These are phyloP conservation scores for Drosophila oshimai DNA, from an alignment of 1,140 invertebrate species.

Conservation along the genomic window DNA sequence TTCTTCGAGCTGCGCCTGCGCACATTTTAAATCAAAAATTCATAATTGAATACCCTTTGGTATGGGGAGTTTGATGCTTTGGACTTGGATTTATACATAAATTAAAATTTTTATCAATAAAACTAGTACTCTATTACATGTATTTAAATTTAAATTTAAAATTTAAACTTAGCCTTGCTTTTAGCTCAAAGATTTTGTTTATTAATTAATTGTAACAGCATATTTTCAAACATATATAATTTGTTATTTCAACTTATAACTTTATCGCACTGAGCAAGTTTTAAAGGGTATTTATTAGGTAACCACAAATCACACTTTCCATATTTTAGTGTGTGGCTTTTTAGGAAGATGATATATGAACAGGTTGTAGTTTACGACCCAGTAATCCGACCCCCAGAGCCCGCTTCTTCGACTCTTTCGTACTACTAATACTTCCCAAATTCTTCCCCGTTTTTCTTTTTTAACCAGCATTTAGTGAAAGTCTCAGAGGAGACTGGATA, in stretches of 20 bases:
- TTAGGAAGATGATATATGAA: slow-evolving; percentile 57
- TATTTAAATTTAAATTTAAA: background rate
- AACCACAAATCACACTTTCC: background rate
- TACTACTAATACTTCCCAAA: background rate
- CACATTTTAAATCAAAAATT: slow-evolving; percentile 68
- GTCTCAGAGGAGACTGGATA: slow-evolving; percentile 17
- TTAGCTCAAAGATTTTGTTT: too few relatives aligned
- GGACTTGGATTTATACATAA: too few relatives aligned
- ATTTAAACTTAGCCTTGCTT: too few relatives aligned
- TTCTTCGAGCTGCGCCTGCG: slow-evolving; percentile 55
- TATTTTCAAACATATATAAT: too few relatives aligned
- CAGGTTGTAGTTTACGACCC: slow-evolving; percentile 51
- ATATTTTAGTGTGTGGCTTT: slow-evolving; percentile 29
- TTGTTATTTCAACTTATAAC: too few relatives aligned
- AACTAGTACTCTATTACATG: too few relatives aligned
- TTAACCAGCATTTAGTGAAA: slow-evolving; percentile 34
- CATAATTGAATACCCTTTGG: slow-evolving; percentile 48
- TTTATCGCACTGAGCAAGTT: too few relatives aligned
- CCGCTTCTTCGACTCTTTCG: background rate
- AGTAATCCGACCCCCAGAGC: slow-evolving; percentile 56
- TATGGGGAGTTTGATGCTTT: background rate
- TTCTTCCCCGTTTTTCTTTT: background rate
- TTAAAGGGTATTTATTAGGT: background rate
- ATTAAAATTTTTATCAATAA: background rate
- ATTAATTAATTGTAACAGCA: too few relatives aligned